Conservation (phyloP, 1,140 invertebrate species). For the Heliconius congener region DNA sequence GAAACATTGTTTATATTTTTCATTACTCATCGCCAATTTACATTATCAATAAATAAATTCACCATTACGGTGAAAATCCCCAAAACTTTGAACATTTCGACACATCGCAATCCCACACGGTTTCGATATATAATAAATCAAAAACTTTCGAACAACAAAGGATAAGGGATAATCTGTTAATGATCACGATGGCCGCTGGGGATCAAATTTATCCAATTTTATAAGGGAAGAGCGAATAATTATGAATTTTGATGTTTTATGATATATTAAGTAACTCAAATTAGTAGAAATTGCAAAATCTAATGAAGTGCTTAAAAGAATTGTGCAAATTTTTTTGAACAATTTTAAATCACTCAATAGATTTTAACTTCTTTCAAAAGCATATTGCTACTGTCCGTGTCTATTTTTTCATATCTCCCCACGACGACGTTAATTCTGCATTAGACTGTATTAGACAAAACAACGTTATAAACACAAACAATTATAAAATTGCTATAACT, state of each 20-base stretch:
- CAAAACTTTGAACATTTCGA: conserved; percentile 12
- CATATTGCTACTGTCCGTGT: no score
- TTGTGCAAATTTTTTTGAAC: no score
- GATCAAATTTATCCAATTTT: conserved; percentile 24
- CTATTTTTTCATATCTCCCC: no score
- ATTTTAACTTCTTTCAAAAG: no score
- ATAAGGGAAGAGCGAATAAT: conserved; percentile 29
- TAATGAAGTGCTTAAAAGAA: no score
- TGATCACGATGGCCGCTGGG: conserved; percentile 46
- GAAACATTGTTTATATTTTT: background rate
- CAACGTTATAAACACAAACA: conserved; percentile 43
- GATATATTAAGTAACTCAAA: background rate
- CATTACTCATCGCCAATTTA: background rate
- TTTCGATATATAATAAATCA: conserved; percentile 66
- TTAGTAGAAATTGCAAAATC: no score
- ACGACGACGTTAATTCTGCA: background rate
- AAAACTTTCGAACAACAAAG: conserved; percentile 59
- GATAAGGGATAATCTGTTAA: conserved; percentile 61
- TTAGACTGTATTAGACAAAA: background rate
- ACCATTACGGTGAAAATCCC: background rate
- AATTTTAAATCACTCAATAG: no score
- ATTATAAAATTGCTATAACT: conserved; percentile 67
- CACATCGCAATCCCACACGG: conserved; percentile 30
- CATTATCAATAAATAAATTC: background rate
- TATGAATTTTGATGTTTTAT: conserved; percentile 4